phyloP scores from a whole-genome alignment of 2,113 vertebrate genomes.

The Pelodiscus sinensis region DNA sequence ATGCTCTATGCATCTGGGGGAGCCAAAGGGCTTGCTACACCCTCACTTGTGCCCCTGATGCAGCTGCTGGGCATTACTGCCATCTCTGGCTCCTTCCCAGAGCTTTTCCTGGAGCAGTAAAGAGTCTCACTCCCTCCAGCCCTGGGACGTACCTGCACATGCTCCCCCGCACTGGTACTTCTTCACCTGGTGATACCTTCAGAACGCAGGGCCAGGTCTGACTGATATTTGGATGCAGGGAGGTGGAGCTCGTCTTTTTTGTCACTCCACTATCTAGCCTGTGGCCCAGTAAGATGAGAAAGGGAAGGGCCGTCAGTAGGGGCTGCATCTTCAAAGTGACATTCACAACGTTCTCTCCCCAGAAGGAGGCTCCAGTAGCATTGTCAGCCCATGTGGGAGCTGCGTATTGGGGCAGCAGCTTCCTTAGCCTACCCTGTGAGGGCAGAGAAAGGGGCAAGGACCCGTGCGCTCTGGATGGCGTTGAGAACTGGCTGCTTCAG shows the following conservation, averaged over 20 bases:
- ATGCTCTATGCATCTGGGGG: accelerated
- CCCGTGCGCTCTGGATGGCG: too few species aligned
- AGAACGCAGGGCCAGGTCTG: neutral
- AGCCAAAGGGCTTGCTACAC: neutral
- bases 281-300: too few species aligned
- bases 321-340: neutral
- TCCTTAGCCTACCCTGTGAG: accelerated
- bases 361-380: neutral
- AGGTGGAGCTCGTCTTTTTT: neutral
- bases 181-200: neutral
- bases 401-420: neutral
- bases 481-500: too few species aligned
- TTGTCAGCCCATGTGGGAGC: neutral
- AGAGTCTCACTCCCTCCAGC: neutral
- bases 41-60: neutral
- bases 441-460: neutral
- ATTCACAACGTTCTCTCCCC: neutral
- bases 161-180: neutral
- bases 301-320: accelerated
- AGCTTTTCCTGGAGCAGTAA: neutral
- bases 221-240: neutral
- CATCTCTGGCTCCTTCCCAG: neutral
- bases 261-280: neutral
- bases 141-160: neutral
- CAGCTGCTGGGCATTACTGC: neutral